Conservation (phyloP, 2,797 vertebrate species). For the Macrochelys suwanniensis region DNA sequence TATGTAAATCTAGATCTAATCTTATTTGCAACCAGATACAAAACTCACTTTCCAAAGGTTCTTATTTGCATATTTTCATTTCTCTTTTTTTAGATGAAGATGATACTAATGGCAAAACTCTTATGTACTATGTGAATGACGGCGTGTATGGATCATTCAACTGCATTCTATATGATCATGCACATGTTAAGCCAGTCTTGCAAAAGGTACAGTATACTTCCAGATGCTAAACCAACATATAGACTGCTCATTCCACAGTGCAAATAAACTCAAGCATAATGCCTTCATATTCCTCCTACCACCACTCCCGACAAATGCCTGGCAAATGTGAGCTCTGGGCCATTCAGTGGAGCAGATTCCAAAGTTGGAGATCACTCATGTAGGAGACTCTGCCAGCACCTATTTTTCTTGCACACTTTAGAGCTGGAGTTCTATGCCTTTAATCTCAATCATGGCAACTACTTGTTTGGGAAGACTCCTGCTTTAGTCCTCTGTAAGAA, state of each 20-base stretch:
- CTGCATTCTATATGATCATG: conserved; percentile 95
- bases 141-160: conserved; percentile 98
- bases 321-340: neutral
- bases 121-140: conserved; percentile 99
- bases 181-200: conserved; percentile 90
- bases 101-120: conserved; percentile 86
- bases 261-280: neutral
- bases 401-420: neutral
- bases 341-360: neutral
- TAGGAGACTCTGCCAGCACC: neutral
- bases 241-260: neutral
- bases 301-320: neutral
- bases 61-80: neutral
- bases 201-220: conserved; percentile 87
- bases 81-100: conserved; percentile 88
- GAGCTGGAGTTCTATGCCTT: neutral
- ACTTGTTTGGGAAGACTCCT: neutral
- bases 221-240: neutral
- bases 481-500: neutral
- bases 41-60: conserved; percentile 34
- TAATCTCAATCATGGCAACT: neutral
- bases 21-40: fast-evolving
- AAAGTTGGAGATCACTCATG: neutral
- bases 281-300: no score
- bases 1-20: conserved; percentile 53